Conservation (phyloP, 2,888 invertebrate species). For the Hedya salicella region DNA sequence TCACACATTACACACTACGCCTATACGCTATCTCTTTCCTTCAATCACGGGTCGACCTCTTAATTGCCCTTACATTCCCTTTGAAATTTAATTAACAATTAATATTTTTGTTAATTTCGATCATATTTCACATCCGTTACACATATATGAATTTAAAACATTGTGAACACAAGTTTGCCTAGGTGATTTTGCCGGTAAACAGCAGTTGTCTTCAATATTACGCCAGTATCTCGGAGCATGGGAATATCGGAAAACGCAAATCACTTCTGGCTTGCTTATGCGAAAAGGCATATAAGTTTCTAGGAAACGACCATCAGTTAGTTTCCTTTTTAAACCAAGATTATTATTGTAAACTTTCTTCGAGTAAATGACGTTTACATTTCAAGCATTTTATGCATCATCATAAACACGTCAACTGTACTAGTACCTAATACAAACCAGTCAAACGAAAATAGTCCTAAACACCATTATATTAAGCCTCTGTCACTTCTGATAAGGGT, state of each 20-base stretch:
- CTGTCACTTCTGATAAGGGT: slow-evolving; percentile 19
- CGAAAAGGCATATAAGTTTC: not conserved
- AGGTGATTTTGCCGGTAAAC: too few species aligned
- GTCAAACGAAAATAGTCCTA: slow-evolving; percentile 9
- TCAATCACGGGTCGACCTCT: too few species aligned
- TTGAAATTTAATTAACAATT: too few species aligned
- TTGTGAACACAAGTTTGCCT: too few species aligned
- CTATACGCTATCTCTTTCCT: too few species aligned
- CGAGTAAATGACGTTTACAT: slow-evolving; percentile 25
- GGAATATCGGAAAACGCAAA: not conserved
- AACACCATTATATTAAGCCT: slow-evolving; percentile 1
- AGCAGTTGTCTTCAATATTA: too few species aligned
- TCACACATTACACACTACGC: too few species aligned
- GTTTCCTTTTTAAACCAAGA: not conserved
- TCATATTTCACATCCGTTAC: too few species aligned
- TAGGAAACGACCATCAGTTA: not conserved
- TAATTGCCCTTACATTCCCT: too few species aligned
- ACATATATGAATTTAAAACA: too few species aligned
- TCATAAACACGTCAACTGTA: slow-evolving; percentile 36
- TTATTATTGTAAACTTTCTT: slow-evolving; percentile 27
- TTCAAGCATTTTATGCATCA: slow-evolving; percentile 38
- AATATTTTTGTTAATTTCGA: too few species aligned
- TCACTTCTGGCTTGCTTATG: too few species aligned
- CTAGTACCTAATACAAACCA: slow-evolving; percentile 3
- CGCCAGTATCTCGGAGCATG: not conserved